Evolutionary conservation across 2,797 vertebrate genomes (phyloP).

Genomic region (Cossypha heuglini): DNA sequence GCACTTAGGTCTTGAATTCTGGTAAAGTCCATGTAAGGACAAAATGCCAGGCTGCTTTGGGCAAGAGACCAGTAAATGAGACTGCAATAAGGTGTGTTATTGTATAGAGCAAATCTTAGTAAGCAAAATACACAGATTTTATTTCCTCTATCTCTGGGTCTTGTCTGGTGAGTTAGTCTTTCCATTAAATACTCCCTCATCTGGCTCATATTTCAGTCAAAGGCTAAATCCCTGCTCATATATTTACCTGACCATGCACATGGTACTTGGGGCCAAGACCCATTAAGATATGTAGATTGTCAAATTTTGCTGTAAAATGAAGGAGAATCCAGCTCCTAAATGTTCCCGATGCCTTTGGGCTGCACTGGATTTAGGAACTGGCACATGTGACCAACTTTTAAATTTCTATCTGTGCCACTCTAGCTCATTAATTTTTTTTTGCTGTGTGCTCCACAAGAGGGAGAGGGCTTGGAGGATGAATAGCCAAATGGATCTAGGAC

Average conservation of each 20-base stretch:
- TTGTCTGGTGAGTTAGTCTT: background rate
- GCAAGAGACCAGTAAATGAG: background rate
- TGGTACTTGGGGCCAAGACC: background rate
- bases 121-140: background rate
- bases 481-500: background rate
- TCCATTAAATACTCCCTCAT: background rate
- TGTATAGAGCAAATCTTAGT: background rate
- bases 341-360: background rate
- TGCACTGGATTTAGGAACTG: background rate
- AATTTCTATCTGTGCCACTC: background rate
- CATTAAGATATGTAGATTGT: background rate
- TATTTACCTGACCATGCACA: background rate
- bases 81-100: background rate
- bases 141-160: background rate
- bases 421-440: background rate
- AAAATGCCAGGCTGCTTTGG: background rate
- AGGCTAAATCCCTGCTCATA: background rate
- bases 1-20: background rate
- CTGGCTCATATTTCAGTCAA: background rate
- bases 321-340: background rate
- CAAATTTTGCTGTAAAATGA: background rate
- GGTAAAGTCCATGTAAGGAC: background rate
- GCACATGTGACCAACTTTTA: background rate
- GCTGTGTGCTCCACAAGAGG: rapidly evolving
- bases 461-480: background rate